Conservation (phyloP, 2,888 invertebrate species). For the Erebia ligea region DNA sequence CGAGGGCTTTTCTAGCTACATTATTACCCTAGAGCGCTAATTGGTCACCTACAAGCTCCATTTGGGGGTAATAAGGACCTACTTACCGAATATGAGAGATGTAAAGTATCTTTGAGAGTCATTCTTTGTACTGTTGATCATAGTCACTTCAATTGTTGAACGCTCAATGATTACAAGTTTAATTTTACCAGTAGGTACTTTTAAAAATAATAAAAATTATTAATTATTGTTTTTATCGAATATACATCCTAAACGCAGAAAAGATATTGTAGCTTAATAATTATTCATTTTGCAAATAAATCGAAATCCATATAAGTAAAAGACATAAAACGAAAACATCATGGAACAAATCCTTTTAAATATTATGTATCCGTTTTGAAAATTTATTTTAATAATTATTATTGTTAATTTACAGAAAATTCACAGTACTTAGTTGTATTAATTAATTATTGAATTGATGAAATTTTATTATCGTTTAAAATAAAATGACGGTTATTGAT, state of each 20-base stretch:
- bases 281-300: too few relatives aligned
- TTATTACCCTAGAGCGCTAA: too few relatives aligned
- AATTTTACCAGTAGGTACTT: conserved; percentile 1
- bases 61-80: too few relatives aligned
- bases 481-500: conserved; percentile 52
- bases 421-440: background rate
- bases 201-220: background rate
- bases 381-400: background rate
- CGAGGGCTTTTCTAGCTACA: too few relatives aligned
- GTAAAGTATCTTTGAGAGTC: background rate
- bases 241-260: too few relatives aligned
- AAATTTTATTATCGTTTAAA: conserved; percentile 51
- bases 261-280: too few relatives aligned
- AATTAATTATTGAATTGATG: conserved; percentile 9
- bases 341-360: background rate
- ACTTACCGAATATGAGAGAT: too few relatives aligned
- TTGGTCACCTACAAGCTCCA: too few relatives aligned
- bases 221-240: too few relatives aligned
- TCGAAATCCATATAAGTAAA: too few relatives aligned
- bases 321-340: background rate
- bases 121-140: background rate
- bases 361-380: background rate
- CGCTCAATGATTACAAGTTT: background rate
- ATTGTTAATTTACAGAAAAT: background rate
- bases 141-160: background rate